phyloP scores from a whole-genome alignment of 2,797 vertebrate genomes.

The Pelobates cultripes region DNA sequence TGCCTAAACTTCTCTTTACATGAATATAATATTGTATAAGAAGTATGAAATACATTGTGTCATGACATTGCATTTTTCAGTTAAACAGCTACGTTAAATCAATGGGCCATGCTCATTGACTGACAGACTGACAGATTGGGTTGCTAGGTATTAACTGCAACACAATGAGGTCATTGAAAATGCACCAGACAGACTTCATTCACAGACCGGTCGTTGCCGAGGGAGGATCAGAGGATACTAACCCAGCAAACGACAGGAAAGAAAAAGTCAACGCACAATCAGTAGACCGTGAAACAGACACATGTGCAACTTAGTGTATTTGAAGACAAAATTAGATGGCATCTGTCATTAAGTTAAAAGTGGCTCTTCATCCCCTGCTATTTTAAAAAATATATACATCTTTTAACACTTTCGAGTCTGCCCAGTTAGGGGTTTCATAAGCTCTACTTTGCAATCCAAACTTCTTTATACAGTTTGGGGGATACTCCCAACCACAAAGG shows the following conservation, averaged over 20 bases:
- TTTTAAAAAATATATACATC: too few relatives aligned
- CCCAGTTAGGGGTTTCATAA: too few relatives aligned
- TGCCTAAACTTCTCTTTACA: too few relatives aligned
- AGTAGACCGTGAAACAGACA: slow-evolving; percentile 1
- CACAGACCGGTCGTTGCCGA: neutral
- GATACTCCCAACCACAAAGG: too few relatives aligned
- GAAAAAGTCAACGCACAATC: slow-evolving; percentile 21
- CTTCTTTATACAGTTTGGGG: too few relatives aligned
- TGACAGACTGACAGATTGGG: neutral
- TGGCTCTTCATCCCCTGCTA: too few relatives aligned
- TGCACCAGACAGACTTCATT: slow-evolving; percentile 24
- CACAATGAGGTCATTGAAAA: slow-evolving; percentile 16
- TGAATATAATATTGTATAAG: slow-evolving; percentile 1
- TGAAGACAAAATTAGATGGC: too few relatives aligned
- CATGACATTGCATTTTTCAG: neutral
- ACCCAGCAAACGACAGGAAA: slow-evolving; percentile 21
- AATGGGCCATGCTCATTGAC: neutral
- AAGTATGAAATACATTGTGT: neutral
- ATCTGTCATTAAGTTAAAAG: too few relatives aligned
- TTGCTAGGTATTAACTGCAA: slow-evolving; percentile 15
- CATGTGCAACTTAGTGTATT: too few relatives aligned
- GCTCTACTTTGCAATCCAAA: too few relatives aligned
- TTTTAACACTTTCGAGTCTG: too few relatives aligned
- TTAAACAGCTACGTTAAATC: too few relatives aligned
- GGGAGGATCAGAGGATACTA: slow-evolving; percentile 19